Evolutionary conservation across 2,888 invertebrate genomes (phyloP).

Genomic region (Periphyllus acericola): DNA sequence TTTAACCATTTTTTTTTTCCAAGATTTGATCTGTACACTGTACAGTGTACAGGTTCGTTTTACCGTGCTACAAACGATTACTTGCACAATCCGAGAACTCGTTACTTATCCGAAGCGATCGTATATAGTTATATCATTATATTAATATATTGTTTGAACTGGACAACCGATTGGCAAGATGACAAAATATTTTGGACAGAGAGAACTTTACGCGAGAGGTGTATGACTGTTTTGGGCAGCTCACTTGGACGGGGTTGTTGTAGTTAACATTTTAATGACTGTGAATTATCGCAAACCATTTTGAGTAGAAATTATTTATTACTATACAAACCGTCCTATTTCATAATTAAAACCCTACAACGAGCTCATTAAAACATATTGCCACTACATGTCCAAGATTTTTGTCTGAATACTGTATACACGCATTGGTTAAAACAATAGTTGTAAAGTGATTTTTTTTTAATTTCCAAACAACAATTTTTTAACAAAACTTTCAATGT

Average conservation of each 20-base stretch:
- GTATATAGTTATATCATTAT: not conserved
- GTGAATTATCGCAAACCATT: slow-evolving; percentile 6
- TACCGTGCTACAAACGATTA: not conserved
- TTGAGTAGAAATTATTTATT: not conserved
- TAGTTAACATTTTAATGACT: slow-evolving; percentile 11
- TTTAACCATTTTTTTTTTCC: not conserved
- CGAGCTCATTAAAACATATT: not conserved
- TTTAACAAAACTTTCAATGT: too few species aligned
- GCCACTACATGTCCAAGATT: not conserved
- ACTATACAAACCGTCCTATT: not conserved
- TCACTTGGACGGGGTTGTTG: slow-evolving; percentile 8
- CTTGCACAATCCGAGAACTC: not conserved
- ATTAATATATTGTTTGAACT: not conserved
- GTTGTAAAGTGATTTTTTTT: too few species aligned
- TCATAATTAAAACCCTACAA: not conserved
- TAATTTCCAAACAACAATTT: too few species aligned
- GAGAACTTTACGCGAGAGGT: slow-evolving; percentile 16
- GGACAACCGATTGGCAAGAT: slow-evolving; percentile 17
- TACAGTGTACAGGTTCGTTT: too few species aligned
- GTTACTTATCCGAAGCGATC: slow-evolving; percentile 15
- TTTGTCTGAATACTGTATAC: too few species aligned
- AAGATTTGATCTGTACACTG: not conserved
- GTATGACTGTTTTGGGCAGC: slow-evolving; percentile 21
- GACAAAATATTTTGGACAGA: slow-evolving; percentile 24
- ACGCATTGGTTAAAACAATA: too few species aligned